Evolutionary conservation across 2,797 vertebrate species (phyloP).

Genomic region (Nyctalus aviator): DNA sequence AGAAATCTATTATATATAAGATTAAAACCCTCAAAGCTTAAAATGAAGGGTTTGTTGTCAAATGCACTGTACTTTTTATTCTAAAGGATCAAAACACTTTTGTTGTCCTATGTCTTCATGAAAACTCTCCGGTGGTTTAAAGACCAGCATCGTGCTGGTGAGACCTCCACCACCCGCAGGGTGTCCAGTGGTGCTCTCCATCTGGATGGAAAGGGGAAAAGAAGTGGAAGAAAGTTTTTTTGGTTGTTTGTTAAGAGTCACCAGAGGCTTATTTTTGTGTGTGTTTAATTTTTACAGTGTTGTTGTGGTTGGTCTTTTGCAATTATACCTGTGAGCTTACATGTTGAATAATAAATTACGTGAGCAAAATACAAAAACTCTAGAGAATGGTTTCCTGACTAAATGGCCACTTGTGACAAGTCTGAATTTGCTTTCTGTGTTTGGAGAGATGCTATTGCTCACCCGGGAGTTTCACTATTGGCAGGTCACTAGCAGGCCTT

Average conservation of each 20-base stretch:
- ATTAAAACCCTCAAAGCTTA: slow-evolving; percentile 84
- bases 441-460: slow-evolving; percentile 31
- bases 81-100: slow-evolving; percentile 81
- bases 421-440: slow-evolving; percentile 33
- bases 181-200: slow-evolving; percentile 52
- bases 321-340: neutral
- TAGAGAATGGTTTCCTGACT: neutral
- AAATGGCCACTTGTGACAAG: slow-evolving; percentile 21
- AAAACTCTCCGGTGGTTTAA: slow-evolving; percentile 69
- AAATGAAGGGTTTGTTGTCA: slow-evolving; percentile 86
- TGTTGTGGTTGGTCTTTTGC: neutral
- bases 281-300: slow-evolving; percentile 37
- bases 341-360: slow-evolving; percentile 16
- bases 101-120: slow-evolving; percentile 73
- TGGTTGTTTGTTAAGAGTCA: neutral
- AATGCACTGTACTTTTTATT: slow-evolving; percentile 82
- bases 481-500: neutral
- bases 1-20: slow-evolving; percentile 84
- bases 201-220: neutral
- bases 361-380: neutral
- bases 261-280: neutral
- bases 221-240: slow-evolving; percentile 25
- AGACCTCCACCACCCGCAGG: slow-evolving; percentile 65
- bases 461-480: neutral
- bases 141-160: slow-evolving; percentile 23